Evolutionary conservation across 2,888 invertebrate genomes (phyloP), one percentile per base, ranked within the genome.

Genomic region (Coleophora deauratella): DNA sequence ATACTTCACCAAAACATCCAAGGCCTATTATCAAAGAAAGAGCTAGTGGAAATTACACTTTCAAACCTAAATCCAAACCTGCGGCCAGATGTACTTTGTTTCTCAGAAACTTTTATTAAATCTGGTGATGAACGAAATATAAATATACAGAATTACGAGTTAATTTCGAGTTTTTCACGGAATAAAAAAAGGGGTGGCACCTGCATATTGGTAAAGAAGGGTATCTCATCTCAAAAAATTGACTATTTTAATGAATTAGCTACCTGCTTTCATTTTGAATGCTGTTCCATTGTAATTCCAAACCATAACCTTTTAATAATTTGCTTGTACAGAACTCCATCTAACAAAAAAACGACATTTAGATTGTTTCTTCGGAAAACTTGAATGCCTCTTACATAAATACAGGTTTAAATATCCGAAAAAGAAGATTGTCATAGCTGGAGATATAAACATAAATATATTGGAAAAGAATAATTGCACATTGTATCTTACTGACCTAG

Each of bases 391-490:
- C 2, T 2, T 28, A 28, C 8, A 28, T 2, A 9, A 1, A 28
- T 10, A 9, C 8, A 28, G 10, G 10, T 2, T 9, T 28, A 28
- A 28, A 28, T 9, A n/a, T n/a, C n/a, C 10, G 28, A 28, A 10
- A 28, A 8, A 28, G 9, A 28, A 28, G 10, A 28, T 28, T 28
- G 2, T 28, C 8, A 28, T 28, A 28, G 28, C 28, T 9, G 28
- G 28, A 28, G 28, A 28, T 10, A 9, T 47, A 41, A 39, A 27
- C 39, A 30, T 13, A 28, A 28, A 28, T 28, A 28, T 10, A 28
- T 10, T 28, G 28, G 10, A 10, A 28, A 10, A 28, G 9, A 28
- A 8, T 9, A 8, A 28, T 28, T 8, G 10, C 8, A 28, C 28
- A 28, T 9, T 9, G 8, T 8, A 28, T 9, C 10, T 28, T 8